Percentiles rank a stretch among this genome's conserved stretches.
Conservation (phyloP, 2,113 vertebrate genomes). For the Pogonocichla stellata region DNA sequence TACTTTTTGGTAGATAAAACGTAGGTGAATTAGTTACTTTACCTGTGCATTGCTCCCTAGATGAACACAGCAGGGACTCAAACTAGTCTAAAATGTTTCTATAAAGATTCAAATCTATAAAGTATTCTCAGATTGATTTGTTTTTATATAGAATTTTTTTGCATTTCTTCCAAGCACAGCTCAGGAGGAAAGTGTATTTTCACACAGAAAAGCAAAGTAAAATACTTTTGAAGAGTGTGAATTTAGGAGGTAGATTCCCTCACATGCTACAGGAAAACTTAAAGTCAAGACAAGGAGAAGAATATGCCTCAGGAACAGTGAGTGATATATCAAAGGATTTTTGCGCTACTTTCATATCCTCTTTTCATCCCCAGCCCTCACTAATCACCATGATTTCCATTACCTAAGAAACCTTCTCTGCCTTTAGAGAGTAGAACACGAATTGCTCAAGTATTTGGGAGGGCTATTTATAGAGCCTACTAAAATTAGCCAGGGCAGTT, state of each 20-base stretch:
- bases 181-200: background rate
- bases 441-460: background rate
- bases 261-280: background rate
- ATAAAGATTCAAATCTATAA: background rate
- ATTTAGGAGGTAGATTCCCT: background rate
- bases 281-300: conserved; percentile 14
- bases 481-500: background rate
- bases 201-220: background rate
- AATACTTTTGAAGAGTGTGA: background rate
- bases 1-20: background rate
- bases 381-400: conserved; percentile 39
- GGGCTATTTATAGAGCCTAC: background rate
- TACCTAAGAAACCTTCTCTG: conserved; percentile 11
- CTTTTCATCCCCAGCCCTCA: conserved; percentile 5
- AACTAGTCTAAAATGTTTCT: background rate
- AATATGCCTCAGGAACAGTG: background rate
- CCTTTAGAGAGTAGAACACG: background rate
- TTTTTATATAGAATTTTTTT: background rate
- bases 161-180: background rate
- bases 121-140: background rate
- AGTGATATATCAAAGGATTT: conserved; percentile 37
- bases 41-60: background rate
- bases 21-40: background rate
- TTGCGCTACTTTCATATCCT: conserved; percentile 23
- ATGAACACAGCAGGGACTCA: background rate